phyloP scores from a whole-genome alignment of 2,797 vertebrate genomes.

The Toxotes lorentzi region DNA sequence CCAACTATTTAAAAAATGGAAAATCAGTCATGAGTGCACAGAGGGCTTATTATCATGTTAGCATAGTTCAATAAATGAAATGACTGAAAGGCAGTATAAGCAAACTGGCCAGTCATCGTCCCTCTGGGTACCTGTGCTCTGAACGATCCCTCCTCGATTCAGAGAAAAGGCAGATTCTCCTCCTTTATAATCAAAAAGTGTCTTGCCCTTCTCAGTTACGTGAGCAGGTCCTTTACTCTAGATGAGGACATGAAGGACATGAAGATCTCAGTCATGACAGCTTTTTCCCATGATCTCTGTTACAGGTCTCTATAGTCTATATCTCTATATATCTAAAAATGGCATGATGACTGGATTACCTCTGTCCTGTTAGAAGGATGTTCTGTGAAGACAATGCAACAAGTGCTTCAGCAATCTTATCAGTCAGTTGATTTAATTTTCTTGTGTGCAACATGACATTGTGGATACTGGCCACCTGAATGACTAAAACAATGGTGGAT shows the following conservation, averaged over 20 bases:
- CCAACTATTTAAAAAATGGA: background rate
- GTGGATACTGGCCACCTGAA: background rate
- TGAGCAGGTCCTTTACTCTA: no score
- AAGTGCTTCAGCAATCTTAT: background rate
- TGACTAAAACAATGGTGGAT: background rate
- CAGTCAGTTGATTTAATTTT: background rate
- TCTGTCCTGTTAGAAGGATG: constrained; percentile 22
- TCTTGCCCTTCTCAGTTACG: no score
- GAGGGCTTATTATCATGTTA: background rate
- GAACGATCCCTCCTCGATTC: constrained; percentile 84
- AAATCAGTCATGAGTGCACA: background rate
- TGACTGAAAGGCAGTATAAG: background rate
- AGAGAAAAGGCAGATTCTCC: constrained; percentile 85
- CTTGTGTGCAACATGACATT: background rate
- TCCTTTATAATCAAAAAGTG: constrained; percentile 76
- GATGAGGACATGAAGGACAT: no score
- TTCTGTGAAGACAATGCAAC: constrained; percentile 49
- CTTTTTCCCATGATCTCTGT: no score
- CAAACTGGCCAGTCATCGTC: background rate
- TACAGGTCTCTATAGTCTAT: background rate
- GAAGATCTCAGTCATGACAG: no score
- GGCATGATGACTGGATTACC: constrained; percentile 60
- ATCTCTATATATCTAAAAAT: background rate
- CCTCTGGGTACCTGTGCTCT: constrained; percentile 46
- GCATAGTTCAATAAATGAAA: background rate